These are phyloP conservation scores for Noctua comes DNA, from an alignment of 2,888 invertebrate genomes.

Conservation along the genomic window DNA sequence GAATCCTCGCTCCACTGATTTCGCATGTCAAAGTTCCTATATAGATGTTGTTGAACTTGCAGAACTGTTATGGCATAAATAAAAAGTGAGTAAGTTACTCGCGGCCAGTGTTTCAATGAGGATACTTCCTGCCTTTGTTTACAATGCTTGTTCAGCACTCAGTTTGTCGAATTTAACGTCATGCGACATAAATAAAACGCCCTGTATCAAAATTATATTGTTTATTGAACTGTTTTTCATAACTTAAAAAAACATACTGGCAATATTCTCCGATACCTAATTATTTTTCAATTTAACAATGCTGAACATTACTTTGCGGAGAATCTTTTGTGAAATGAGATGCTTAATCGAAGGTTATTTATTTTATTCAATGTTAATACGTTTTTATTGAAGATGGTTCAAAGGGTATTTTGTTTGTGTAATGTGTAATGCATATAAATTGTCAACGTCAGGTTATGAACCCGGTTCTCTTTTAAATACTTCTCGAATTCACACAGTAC, in stretches of 20 bases:
- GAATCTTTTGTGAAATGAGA: conserved; percentile 1
- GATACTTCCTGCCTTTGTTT: conserved; percentile 80
- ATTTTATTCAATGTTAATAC: not conserved
- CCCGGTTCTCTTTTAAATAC: not conserved
- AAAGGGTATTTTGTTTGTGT: conserved; percentile 1
- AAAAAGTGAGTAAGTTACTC: conserved; percentile 60
- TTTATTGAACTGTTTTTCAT: conserved; percentile 52
- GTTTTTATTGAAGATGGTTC: not conserved
- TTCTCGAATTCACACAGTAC: conserved; percentile 15
- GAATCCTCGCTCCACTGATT: conserved; percentile 42
- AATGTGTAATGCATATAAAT: not conserved
- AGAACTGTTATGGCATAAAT: conserved; percentile 55
- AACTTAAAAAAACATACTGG: conserved; percentile 8
- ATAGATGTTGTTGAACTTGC: conserved; percentile 68
- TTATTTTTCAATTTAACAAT: conserved; percentile 27
- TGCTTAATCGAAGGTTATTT: conserved; percentile 16
- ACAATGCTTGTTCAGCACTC: conserved; percentile 66
- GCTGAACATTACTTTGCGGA: not conserved
- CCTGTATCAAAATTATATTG: conserved; percentile 62
- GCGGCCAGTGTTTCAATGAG: conserved; percentile 58
- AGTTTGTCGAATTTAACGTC: conserved; percentile 72
- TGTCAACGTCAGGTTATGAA: not conserved
- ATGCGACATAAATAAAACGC: conserved; percentile 66
- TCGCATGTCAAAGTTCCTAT: conserved; percentile 61
- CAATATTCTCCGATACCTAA: conserved; percentile 24